Conservation (phyloP, 2,797 vertebrate genomes). For the Sorex maritimensis region DNA sequence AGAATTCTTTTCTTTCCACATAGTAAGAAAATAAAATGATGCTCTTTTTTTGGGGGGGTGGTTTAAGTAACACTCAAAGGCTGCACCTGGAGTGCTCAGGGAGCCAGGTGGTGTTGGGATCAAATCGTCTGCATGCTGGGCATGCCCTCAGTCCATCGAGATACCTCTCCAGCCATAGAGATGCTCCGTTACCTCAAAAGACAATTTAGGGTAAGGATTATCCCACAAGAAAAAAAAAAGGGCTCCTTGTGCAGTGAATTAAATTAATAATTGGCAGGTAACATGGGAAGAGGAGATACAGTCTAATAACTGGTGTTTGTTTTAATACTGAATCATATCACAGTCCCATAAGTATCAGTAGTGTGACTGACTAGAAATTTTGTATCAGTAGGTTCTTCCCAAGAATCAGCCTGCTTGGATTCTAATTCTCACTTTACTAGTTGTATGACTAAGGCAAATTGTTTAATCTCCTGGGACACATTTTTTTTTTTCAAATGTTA, state of each 20-base stretch:
- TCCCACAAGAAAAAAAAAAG: background rate
- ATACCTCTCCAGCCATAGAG: background rate
- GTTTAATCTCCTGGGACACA: background rate
- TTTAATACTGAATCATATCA: background rate
- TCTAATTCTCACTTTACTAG: background rate
- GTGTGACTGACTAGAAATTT: constrained; percentile 4
- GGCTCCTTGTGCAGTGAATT: background rate
- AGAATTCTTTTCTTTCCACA: constrained; percentile 1
- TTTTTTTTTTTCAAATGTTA: constrained; percentile 17
- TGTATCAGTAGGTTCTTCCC: background rate
- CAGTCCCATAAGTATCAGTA: background rate
- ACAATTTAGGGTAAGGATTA: background rate
- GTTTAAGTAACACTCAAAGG: no score
- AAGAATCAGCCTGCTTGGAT: background rate
- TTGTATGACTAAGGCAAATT: background rate
- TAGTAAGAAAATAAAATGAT: background rate
- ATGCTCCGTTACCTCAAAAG: background rate
- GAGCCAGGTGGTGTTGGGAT: no score
- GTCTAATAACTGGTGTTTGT: background rate
- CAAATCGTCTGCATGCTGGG: no score
- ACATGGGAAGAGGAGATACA: background rate
- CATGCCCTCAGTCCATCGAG: no score
- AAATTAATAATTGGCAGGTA: background rate
- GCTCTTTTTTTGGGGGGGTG: background rate
- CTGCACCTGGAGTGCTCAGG: no score